These are phyloP conservation scores for Lithosia quadra DNA, from an alignment of 2,888 invertebrate genomes.

Conservation along the genomic window DNA sequence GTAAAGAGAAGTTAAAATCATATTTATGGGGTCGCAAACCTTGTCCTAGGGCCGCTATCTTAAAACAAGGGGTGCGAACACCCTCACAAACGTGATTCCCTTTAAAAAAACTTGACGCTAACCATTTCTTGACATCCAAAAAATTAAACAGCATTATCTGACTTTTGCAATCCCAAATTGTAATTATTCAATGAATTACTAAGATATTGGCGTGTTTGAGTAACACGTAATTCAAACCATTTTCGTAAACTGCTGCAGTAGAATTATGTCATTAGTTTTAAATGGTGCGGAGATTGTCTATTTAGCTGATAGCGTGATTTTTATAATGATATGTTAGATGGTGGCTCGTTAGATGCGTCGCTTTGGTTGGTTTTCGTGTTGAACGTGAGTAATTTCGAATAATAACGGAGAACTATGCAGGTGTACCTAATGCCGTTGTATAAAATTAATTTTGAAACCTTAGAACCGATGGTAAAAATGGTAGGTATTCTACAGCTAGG, in stretches of 20 bases:
- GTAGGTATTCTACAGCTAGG: too few relatives aligned
- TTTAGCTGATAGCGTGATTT: slow-evolving; percentile 26
- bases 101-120: too few relatives aligned
- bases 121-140: too few relatives aligned
- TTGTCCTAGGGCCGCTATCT: too few relatives aligned
- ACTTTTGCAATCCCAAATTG: too few relatives aligned
- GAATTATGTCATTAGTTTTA: slow-evolving; percentile 45
- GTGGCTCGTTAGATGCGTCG: slow-evolving; percentile 25
- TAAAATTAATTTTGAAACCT: neutral
- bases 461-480: too few relatives aligned
- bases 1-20: too few relatives aligned
- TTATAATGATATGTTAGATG: slow-evolving; percentile 32
- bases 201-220: neutral
- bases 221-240: slow-evolving; percentile 22
- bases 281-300: slow-evolving; percentile 35
- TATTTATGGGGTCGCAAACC: too few relatives aligned
- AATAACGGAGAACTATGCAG: neutral
- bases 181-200: too few relatives aligned
- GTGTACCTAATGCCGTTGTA: neutral
- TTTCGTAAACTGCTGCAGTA: slow-evolving; percentile 35
- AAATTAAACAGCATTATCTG: too few relatives aligned
- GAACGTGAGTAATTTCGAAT: neutral
- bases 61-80: too few relatives aligned
- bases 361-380: slow-evolving; percentile 14
- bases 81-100: too few relatives aligned